A percentile compares a stretch with the other conserved stretches of the same genome.
Conservation (phyloP, 2,797 vertebrate genomes). For the Buceros bicornis region DNA sequence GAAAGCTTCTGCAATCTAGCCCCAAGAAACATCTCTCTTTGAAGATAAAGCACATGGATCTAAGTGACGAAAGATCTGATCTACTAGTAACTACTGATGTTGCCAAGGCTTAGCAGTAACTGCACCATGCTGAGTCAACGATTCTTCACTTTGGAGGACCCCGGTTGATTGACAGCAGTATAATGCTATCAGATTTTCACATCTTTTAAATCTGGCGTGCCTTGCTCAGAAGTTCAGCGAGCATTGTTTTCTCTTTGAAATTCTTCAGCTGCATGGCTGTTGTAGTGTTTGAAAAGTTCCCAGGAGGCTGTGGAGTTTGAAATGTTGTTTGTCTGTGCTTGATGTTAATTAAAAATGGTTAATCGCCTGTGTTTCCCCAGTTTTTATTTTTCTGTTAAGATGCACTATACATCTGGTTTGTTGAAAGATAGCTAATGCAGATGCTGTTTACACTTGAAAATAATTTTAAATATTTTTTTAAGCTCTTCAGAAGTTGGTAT, state of each 20-base stretch:
- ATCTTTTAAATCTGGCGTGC: slow-evolving; percentile 36
- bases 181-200: slow-evolving; percentile 44
- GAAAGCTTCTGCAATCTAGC: not conserved
- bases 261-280: slow-evolving; percentile 35
- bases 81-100: not conserved
- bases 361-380: not conserved
- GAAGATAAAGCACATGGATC: not conserved
- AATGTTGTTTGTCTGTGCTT: not conserved
- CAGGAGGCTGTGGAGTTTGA: slow-evolving; percentile 4
- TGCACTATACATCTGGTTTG: not conserved
- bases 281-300: slow-evolving; percentile 5
- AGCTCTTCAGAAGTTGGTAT: not conserved
- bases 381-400: not conserved
- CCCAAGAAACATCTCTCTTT: not conserved
- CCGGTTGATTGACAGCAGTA: slow-evolving; percentile 8
- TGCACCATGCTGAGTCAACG: not conserved
- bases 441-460: not conserved
- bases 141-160: not conserved
- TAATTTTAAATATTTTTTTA: not conserved
- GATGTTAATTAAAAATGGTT: not conserved
- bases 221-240: slow-evolving; percentile 48
- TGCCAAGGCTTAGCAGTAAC: slow-evolving; percentile 17
- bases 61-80: slow-evolving; percentile 7
- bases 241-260: slow-evolving; percentile 50
- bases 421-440: not conserved